Base-by-base conservation (phyloP, 2,113 vertebrate species). In the Paralichthys olivaceus region DNA sequence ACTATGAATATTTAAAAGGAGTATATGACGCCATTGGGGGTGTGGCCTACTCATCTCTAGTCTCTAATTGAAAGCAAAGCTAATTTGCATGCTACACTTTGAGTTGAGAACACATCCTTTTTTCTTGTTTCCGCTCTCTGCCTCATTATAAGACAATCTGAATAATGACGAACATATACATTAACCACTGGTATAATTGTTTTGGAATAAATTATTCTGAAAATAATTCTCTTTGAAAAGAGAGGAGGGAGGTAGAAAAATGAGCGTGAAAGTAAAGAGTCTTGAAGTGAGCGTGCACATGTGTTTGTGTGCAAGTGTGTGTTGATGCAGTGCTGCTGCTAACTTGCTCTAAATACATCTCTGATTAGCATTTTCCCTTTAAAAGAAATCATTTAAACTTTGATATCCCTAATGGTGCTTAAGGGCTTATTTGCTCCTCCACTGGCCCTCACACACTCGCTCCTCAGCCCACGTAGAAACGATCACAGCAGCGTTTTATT, bases 351-450 rank as follows among this genome's bases (percentile, higher is more conserved):
- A 88, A 90, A 89, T 90, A 91, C 87, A 91, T 82, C 82, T 84
- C 70, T 80, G 78, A 89, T 91, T 90, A 84, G 87, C 87, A 88
- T 91, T 89, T 89, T 80, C 61, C 68, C 75, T 89, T 90, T 90
- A 83, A 90, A 91, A 78, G 28, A 88, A 90, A 91, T 91, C 78
- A 91, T 91, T 92, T 83, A 70, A 91, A 84, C 90, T 91, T 92
- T 92, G 89, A 91, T 91, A 88, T 87, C 72, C 4, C 55, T 90
- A 89, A 91, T 92, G 88, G 87, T 85, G 75, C 90, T 92, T 87
- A 85, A 89, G 85, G 89, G 90, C 81, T 83, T 83, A 28, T 55
- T 71, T 61, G 43, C 77, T 75, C 40, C 63, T 69, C 53, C 0
- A 47, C 66, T 66, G 34, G 64, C 75, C 64, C 85, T 73, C 77